phyloP scores from a whole-genome alignment of 2,113 vertebrate genomes.

The Amblyopsis rosae region DNA sequence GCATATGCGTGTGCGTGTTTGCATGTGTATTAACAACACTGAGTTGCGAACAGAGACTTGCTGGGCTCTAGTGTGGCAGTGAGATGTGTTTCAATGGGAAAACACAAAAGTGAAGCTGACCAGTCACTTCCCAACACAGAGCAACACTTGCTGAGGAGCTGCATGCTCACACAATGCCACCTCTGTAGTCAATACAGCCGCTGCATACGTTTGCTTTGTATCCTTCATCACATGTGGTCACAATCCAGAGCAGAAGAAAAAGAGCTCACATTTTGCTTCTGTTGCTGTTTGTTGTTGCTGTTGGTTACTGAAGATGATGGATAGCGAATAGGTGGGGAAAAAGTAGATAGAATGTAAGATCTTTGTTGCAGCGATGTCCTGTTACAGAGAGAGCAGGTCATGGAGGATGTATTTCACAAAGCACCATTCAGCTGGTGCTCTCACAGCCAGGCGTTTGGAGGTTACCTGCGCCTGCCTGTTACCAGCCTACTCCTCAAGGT shows the following conservation, averaged over 20 bases:
- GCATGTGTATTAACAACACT: neutral
- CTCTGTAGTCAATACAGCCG: constrained; percentile 47
- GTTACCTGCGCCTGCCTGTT: constrained; percentile 42
- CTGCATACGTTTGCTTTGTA: constrained; percentile 45
- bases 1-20: neutral
- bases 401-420: constrained; percentile 35
- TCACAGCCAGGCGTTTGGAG: constrained; percentile 44
- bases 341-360: neutral
- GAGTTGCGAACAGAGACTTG: constrained; percentile 49
- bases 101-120: constrained; percentile 51
- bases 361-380: neutral
- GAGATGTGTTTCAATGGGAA: constrained; percentile 53
- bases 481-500: constrained; percentile 21
- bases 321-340: neutral
- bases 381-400: constrained; percentile 34
- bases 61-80: constrained; percentile 35
- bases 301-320: neutral
- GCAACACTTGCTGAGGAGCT: constrained; percentile 27
- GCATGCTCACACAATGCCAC: constrained; percentile 47
- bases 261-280: constrained; percentile 12
- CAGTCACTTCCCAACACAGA: constrained; percentile 26
- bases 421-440: constrained; percentile 3
- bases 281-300: neutral
- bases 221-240: constrained; percentile 40
- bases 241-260: constrained; percentile 30